Percentiles rank a stretch among this genome's conserved stretches.
These are phyloP conservation scores for Hemicordylus capensis DNA, from an alignment of 2,113 vertebrate genomes.

Conservation along the genomic window DNA sequence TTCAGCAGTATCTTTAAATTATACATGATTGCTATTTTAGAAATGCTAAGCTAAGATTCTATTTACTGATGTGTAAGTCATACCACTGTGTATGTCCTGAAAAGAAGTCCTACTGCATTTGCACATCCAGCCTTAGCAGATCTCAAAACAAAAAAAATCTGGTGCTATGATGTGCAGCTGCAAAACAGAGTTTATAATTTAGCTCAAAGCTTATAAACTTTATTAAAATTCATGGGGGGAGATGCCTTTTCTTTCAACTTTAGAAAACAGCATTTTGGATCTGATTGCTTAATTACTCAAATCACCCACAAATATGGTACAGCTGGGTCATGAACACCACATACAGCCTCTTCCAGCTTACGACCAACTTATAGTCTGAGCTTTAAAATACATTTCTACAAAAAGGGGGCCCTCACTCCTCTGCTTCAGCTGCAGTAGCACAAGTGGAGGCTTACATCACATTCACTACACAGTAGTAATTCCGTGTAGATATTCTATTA, in stretches of 20 bases:
- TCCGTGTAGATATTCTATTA: neutral
- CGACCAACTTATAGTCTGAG: slow-evolving; percentile 15
- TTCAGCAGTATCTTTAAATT: slow-evolving; percentile 4
- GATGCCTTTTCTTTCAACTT: slow-evolving; percentile 47
- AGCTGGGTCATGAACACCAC: slow-evolving; percentile 55
- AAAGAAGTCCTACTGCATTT: slow-evolving; percentile 31
- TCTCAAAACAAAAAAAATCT: neutral
- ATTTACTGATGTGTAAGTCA: neutral
- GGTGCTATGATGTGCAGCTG: neutral
- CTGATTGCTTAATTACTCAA: slow-evolving; percentile 65
- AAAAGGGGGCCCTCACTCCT: neutral
- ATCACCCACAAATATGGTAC: slow-evolving; percentile 55
- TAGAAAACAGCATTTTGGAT: slow-evolving; percentile 59
- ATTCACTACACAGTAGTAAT: neutral
- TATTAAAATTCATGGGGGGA: slow-evolving; percentile 52
- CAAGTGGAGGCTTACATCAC: neutral
- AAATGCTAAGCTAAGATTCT: slow-evolving; percentile 8
- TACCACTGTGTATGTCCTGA: slow-evolving; percentile 5
- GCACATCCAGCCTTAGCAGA: slow-evolving; percentile 17
- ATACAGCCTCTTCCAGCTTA: slow-evolving; percentile 12
- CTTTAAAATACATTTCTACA: slow-evolving; percentile 35
- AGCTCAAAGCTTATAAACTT: slow-evolving; percentile 33
- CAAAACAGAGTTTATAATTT: slow-evolving; percentile 39
- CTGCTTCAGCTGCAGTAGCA: neutral
- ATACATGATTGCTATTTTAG: slow-evolving; percentile 15